Percentiles rank a stretch among this genome's conserved stretches.
phyloP scores from a whole-genome alignment of 2,113 vertebrate species.

The Oophaga pumilio region DNA sequence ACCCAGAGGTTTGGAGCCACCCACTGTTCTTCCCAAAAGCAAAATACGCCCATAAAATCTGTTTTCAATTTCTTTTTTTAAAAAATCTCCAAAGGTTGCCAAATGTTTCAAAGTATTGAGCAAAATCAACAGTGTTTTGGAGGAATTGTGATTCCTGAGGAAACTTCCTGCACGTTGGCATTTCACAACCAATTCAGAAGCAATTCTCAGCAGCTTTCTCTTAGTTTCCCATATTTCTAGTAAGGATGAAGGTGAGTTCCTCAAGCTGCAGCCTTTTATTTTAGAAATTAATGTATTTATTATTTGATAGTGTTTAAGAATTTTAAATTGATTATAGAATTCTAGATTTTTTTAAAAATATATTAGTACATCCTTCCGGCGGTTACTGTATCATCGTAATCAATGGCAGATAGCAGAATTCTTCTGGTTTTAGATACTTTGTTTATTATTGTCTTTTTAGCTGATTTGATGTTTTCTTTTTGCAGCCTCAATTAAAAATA shows the following conservation, averaged over 20 bases:
- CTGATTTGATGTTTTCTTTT: constrained; percentile 66
- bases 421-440: not conserved
- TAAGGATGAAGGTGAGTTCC: constrained; percentile 77
- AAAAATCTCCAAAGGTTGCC: constrained; percentile 76
- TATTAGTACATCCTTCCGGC: not conserved
- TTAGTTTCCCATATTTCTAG: not conserved
- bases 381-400: not conserved
- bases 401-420: not conserved
- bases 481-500: constrained; percentile 76
- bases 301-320: not conserved
- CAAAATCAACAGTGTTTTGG: constrained; percentile 65
- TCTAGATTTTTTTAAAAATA: not conserved
- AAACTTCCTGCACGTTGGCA: constrained; percentile 69
- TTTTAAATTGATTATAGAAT: not conserved
- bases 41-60: constrained; percentile 73
- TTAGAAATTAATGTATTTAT: not conserved
- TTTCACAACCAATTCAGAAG: constrained; percentile 68
- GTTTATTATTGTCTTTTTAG: not conserved
- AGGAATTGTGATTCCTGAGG: constrained; percentile 70
- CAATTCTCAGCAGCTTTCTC: constrained; percentile 60
- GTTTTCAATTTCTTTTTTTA: constrained; percentile 77
- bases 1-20: constrained; percentile 66
- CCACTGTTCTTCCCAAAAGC: constrained; percentile 67
- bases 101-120: constrained; percentile 67
- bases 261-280: not conserved